Percentiles rank a stretch among this genome's conserved stretches.
phyloP scores from a whole-genome alignment of 2,113 vertebrate genomes.

The Gasterosteus nipponicus region DNA sequence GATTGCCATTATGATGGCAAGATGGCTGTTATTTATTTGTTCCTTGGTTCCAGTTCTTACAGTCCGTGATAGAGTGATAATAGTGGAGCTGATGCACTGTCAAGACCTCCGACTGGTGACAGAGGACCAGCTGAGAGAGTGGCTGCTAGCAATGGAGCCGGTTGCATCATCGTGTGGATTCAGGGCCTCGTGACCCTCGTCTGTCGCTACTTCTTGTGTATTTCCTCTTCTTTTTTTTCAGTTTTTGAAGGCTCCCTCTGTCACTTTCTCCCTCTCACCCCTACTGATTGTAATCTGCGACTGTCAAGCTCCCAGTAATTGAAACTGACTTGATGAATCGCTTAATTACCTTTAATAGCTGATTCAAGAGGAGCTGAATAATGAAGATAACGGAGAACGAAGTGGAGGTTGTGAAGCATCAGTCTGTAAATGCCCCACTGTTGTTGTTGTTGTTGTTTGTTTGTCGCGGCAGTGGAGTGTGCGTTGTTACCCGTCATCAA shows the following conservation, averaged over 20 bases:
- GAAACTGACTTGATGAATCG: constrained; percentile 96
- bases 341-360: constrained; percentile 94
- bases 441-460: constrained; percentile 69
- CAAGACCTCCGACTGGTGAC: constrained; percentile 45
- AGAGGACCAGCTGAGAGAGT: constrained; percentile 47
- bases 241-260: constrained; percentile 61
- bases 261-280: constrained; percentile 55
- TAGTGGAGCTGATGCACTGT: constrained; percentile 44
- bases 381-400: constrained; percentile 87
- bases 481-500: constrained; percentile 53
- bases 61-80: constrained; percentile 54
- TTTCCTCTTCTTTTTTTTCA: constrained; percentile 24
- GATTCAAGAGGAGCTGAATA: constrained; percentile 89
- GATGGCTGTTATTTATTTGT: constrained; percentile 41
- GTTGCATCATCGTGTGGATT: constrained; percentile 29
- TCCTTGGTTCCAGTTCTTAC: constrained; percentile 25
- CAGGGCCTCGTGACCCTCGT: constrained; percentile 32
- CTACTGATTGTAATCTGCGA: constrained; percentile 88
- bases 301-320: constrained; percentile 93
- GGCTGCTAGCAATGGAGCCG: constrained; percentile 36
- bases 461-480: constrained; percentile 50
- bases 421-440: constrained; percentile 83
- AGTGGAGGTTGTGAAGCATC: constrained; percentile 81
- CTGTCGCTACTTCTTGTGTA: constrained; percentile 30
- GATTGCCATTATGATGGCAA: constrained; percentile 15